phyloP scores from a whole-genome alignment of 2,888 invertebrate species.

The Resseliella maxima region DNA sequence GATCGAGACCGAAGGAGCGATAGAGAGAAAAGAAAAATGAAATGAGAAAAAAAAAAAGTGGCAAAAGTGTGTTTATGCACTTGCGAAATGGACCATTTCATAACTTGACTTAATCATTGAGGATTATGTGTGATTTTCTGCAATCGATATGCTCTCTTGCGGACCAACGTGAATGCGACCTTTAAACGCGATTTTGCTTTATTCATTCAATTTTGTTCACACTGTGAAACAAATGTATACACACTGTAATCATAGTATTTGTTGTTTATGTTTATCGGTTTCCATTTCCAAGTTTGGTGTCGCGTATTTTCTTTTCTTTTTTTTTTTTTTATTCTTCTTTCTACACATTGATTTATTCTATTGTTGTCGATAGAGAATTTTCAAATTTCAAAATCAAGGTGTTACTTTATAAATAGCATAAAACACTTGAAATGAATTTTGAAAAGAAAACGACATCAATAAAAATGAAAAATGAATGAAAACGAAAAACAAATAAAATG shows the following conservation, averaged over 20 bases:
- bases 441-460: background rate
- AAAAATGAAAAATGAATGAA: background rate
- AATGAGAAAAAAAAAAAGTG: background rate
- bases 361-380: constrained; percentile 13
- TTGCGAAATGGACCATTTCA: constrained; percentile 54
- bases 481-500: background rate
- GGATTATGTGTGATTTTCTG: constrained; percentile 42
- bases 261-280: too few relatives aligned
- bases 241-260: too few relatives aligned
- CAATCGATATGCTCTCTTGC: constrained; percentile 17
- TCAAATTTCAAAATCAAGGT: constrained; percentile 55
- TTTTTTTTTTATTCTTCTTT: background rate
- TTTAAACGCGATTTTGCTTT: background rate
- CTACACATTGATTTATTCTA: background rate
- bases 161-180: background rate
- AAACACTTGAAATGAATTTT: background rate
- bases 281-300: background rate
- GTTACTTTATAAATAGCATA: constrained; percentile 9
- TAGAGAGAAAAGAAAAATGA: too few relatives aligned
- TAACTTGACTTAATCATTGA: constrained; percentile 31
- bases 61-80: background rate
- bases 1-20: too few relatives aligned
- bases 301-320: background rate
- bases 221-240: too few relatives aligned
- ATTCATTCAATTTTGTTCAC: background rate